These are phyloP conservation scores for Epizoanthus ramosus DNA, from an alignment of 92 coral and sea anemone species.

Conservation along the genomic window DNA sequence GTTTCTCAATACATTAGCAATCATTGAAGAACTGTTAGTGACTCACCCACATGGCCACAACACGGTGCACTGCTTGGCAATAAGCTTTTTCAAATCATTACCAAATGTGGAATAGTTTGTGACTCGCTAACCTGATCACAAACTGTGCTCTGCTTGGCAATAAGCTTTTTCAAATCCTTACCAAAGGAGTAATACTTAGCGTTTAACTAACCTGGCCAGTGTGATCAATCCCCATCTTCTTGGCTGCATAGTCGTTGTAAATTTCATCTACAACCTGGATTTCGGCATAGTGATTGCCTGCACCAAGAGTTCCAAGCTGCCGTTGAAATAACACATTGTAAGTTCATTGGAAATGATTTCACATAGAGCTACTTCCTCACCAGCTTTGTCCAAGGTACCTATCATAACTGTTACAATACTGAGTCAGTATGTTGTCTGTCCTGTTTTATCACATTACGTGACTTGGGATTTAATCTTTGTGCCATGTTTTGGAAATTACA, in stretches of 20 bases:
- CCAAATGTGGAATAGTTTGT: too few relatives aligned
- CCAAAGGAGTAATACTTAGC: too few relatives aligned
- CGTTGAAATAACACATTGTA: not conserved
- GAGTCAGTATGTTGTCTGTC: too few relatives aligned
- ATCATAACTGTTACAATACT: not conserved
- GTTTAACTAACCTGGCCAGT: slow-evolving; percentile 77
- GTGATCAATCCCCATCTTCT: slow-evolving; percentile 99
- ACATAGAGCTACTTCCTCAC: not conserved
- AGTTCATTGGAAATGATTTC: not conserved
- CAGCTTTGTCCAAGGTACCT: not conserved
- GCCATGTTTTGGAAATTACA: too few relatives aligned
- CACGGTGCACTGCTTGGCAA: too few relatives aligned
- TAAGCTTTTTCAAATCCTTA: not conserved
- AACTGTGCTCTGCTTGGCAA: not conserved
- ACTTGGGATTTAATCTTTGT: too few relatives aligned
- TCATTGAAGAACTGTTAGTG: too few relatives aligned
- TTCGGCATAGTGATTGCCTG: slow-evolving; percentile 98
- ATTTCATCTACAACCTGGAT: slow-evolving; percentile 98
- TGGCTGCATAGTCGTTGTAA: slow-evolving; percentile 88
- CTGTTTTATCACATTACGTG: too few relatives aligned
- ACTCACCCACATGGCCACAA: too few relatives aligned
- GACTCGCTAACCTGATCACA: too few relatives aligned
- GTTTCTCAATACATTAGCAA: too few relatives aligned
- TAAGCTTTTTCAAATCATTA: too few relatives aligned
- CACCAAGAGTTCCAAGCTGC: slow-evolving; percentile 98